Evolutionary conservation across 2,113 vertebrate species (phyloP).

Genomic region (Calidris pugnax): DNA sequence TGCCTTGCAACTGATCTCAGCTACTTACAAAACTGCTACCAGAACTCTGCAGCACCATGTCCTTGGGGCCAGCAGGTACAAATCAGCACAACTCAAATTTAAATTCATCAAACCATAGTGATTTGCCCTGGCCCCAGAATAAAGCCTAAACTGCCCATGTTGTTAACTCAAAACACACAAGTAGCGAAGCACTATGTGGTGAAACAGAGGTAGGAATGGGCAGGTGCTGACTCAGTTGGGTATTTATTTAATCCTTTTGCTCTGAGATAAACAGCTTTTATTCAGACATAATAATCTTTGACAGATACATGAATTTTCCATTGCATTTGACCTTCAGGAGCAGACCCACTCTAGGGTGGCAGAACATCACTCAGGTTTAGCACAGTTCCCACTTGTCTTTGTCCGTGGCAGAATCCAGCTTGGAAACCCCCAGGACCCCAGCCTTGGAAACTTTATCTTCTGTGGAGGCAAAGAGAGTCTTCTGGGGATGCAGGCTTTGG

Average conservation of each 20-base stretch:
- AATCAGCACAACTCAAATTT: neutral
- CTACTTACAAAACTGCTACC: neutral
- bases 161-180: neutral
- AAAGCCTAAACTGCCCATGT: neutral
- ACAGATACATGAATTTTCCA: neutral
- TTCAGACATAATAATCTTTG: neutral
- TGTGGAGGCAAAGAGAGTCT: neutral
- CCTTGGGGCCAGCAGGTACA: neutral
- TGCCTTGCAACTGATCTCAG: neutral
- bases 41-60: neutral
- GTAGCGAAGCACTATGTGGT: neutral
- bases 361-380: neutral
- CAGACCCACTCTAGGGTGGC: neutral
- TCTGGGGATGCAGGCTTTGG: neutral
- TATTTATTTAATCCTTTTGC: neutral
- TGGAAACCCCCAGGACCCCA: neutral
- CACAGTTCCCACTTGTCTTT: neutral
- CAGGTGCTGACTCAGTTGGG: neutral
- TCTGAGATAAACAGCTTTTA: neutral
- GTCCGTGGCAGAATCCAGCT: neutral
- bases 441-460: neutral
- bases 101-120: neutral
- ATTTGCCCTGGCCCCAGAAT: neutral
- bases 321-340: neutral
- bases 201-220: neutral